These are phyloP conservation scores for Lota lota DNA, from an alignment of 2,113 vertebrate species.

Conservation along the genomic window DNA sequence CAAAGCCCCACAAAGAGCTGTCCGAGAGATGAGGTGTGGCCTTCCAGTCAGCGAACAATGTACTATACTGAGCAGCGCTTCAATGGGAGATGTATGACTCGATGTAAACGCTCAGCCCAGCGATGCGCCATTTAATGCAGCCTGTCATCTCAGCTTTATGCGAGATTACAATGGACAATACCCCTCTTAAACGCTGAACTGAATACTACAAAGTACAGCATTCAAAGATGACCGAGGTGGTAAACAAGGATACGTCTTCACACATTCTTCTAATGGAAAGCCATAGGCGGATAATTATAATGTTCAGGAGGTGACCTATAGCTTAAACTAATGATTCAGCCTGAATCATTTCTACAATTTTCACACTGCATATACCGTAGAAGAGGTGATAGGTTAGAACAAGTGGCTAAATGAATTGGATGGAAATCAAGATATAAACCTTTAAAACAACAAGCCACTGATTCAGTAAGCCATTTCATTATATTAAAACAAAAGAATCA, in stretches of 20 bases:
- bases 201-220: constrained; percentile 10
- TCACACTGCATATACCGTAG: background rate
- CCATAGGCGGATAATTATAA: background rate
- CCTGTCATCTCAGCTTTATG: constrained; percentile 16
- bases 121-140: constrained; percentile 21
- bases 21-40: constrained; percentile 12
- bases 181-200: constrained; percentile 13
- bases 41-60: constrained; percentile 32
- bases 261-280: background rate
- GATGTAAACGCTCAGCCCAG: background rate
- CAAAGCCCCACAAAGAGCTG: constrained; percentile 24
- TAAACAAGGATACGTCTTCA: background rate
- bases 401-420: too few species aligned
- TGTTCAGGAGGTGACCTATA: background rate
- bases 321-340: too few species aligned
- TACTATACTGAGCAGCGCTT: background rate
- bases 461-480: too few species aligned
- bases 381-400: too few species aligned
- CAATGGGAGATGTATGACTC: background rate
- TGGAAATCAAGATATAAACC: too few species aligned
- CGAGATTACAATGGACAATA: constrained; percentile 13
- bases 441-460: too few species aligned
- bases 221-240: background rate
- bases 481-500: too few species aligned
- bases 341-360: too few species aligned